These are phyloP conservation scores for Cryptomyrus ogoouensis DNA, from an alignment of 2,113 vertebrate genomes.

Conservation along the genomic window DNA sequence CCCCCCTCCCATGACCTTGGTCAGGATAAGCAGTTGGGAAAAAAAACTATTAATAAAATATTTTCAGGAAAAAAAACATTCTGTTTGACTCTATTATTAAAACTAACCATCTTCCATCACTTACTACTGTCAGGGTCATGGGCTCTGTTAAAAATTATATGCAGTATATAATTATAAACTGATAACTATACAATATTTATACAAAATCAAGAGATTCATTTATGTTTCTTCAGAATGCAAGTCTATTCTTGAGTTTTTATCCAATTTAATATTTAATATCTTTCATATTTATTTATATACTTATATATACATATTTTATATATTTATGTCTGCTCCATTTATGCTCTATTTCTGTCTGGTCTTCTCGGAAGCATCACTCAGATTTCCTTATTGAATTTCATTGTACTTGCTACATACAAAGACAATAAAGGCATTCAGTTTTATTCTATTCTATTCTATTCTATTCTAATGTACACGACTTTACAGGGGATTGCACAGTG, in stretches of 20 bases:
- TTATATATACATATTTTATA: not conserved
- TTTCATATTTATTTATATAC: not conserved
- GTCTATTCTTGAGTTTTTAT: not conserved
- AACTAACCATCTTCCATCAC: not conserved
- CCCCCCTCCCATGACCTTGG: not conserved
- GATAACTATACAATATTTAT: not conserved
- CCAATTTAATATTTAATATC: not conserved
- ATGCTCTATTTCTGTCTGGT: not conserved
- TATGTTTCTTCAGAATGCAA: not conserved
- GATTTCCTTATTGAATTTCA: not conserved
- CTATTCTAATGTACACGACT: not conserved
- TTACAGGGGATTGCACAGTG: not conserved
- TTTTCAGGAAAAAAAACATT: not conserved
- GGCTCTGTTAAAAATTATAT: not conserved
- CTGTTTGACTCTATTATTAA: not conserved
- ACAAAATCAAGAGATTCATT: not conserved
- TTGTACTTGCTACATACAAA: not conserved
- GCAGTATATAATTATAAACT: not conserved
- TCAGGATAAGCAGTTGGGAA: not conserved
- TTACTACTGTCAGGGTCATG: not conserved
- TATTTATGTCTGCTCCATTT: not conserved
- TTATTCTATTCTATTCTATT: not conserved
- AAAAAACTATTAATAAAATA: not conserved
- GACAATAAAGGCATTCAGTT: not conserved
- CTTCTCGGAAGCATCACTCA: not conserved